Evolutionary conservation across 2,113 vertebrate genomes (phyloP).

Genomic region (Telmatochromis sp.): DNA sequence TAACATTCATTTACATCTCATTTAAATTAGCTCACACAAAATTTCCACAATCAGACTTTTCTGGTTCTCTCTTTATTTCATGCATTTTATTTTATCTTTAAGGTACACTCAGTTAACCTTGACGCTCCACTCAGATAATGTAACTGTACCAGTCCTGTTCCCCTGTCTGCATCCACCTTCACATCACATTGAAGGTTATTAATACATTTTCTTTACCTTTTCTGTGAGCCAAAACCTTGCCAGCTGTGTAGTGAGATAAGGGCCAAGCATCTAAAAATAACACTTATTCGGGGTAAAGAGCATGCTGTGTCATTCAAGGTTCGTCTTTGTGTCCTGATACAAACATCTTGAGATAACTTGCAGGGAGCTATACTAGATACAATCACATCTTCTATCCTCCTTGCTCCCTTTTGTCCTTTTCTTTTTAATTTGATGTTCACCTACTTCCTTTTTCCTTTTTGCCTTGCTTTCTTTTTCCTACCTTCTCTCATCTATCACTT

Average conservation of each 20-base stretch:
- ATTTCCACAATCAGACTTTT: not conserved
- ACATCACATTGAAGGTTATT: constrained; percentile 30
- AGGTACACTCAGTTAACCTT: not conserved
- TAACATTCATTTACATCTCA: not conserved
- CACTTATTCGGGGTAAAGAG: constrained; percentile 10
- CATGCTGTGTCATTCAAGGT: constrained; percentile 37
- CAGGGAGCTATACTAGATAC: constrained; percentile 10
- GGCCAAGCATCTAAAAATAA: constrained; percentile 53
- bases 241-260: constrained; percentile 62
- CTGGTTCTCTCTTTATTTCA: not conserved
- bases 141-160: not conserved
- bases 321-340: constrained; percentile 19
- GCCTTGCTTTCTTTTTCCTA: not conserved
- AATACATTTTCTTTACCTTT: constrained; percentile 46
- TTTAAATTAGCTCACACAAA: not conserved
- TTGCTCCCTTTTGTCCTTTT: not conserved
- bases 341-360: constrained; percentile 39
- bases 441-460: not conserved
- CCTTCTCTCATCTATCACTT: not conserved
- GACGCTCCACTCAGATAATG: not conserved
- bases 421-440: not conserved
- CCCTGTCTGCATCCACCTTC: not conserved
- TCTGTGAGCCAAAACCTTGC: constrained; percentile 14
- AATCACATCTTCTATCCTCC: not conserved
- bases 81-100: not conserved